A percentile compares a stretch with the other conserved stretches of the same genome.
phyloP scores from a whole-genome alignment of 2,888 invertebrate species.

The Pyrrhia umbra region DNA sequence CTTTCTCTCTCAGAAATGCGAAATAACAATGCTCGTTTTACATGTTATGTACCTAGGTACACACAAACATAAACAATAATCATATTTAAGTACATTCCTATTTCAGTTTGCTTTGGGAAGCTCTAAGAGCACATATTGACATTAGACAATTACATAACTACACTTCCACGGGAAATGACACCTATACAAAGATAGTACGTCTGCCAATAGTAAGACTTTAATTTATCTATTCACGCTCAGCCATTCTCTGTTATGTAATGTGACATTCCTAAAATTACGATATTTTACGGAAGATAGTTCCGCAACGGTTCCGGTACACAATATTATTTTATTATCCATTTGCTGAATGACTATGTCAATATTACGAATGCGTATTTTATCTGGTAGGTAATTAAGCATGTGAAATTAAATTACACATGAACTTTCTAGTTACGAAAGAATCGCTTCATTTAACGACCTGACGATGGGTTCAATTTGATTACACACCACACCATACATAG shows the following conservation, averaged over 20 bases:
- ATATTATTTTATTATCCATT: constrained; percentile 12
- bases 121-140: constrained; percentile 35
- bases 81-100: constrained; percentile 36
- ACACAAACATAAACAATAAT: constrained; percentile 63
- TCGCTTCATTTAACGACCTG: constrained; percentile 81
- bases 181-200: constrained; percentile 46
- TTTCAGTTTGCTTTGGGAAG: constrained; percentile 58
- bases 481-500: too few relatives aligned
- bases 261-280: constrained; percentile 67
- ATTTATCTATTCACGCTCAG: constrained; percentile 67
- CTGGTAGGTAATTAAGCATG: constrained; percentile 49
- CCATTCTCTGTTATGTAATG: constrained; percentile 73
- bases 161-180: constrained; percentile 64
- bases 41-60: constrained; percentile 48
- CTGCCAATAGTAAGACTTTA: constrained; percentile 55
- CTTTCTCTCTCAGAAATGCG: constrained; percentile 73
- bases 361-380: constrained; percentile 55
- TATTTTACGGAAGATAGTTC: constrained; percentile 69
- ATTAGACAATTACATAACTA: constrained; percentile 65
- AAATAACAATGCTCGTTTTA: constrained; percentile 64
- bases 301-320: constrained; percentile 65
- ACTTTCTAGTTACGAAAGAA: constrained; percentile 87
- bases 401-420: constrained; percentile 61
- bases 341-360: constrained; percentile 45
- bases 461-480: constrained; percentile 79